These are phyloP conservation scores for Diloba caeruleocephala DNA, from an alignment of 2,888 invertebrate genomes.

Conservation along the genomic window DNA sequence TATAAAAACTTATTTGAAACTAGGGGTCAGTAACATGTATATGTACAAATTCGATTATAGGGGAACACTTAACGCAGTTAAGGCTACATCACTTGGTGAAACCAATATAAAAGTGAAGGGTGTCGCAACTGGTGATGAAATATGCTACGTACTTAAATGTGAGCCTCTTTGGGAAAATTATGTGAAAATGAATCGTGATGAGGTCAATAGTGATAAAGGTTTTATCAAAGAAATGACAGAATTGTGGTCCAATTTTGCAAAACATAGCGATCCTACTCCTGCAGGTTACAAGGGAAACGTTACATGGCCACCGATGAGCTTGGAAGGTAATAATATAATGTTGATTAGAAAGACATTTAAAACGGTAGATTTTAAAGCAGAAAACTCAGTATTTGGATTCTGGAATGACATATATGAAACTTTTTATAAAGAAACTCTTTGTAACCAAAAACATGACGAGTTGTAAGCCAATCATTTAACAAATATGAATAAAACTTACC, in stretches of 20 bases:
- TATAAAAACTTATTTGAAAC: slow-evolving; percentile 65
- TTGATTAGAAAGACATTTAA: slow-evolving; percentile 66
- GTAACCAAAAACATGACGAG: slow-evolving; percentile 70
- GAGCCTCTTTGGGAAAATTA: slow-evolving; percentile 79
- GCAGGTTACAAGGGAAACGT: slow-evolving; percentile 52
- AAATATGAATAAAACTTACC: slow-evolving; percentile 62
- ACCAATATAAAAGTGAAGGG: slow-evolving; percentile 70
- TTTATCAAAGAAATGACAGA: slow-evolving; percentile 76
- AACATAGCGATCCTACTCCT: slow-evolving; percentile 77
- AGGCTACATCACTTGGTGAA: slow-evolving; percentile 69
- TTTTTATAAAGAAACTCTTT: slow-evolving; percentile 67
- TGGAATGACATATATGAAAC: slow-evolving; percentile 75
- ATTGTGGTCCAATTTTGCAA: slow-evolving; percentile 87
- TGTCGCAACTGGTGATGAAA: slow-evolving; percentile 84
- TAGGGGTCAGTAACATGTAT: slow-evolving; percentile 64
- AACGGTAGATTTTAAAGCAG: slow-evolving; percentile 61
- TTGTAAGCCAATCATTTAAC: slow-evolving; percentile 56
- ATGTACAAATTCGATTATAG: slow-evolving; percentile 85
- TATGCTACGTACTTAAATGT: slow-evolving; percentile 84
- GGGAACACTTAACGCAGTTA: slow-evolving; percentile 77
- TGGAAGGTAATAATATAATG: slow-evolving; percentile 64
- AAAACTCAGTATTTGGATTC: slow-evolving; percentile 71
- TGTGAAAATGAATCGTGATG: slow-evolving; percentile 61
- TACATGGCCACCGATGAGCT: slow-evolving; percentile 72
- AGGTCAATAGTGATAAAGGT: slow-evolving; percentile 66